Percentiles rank a stretch among this genome's conserved stretches.
Conservation (phyloP, 2,113 vertebrate genomes). For the Silurus meridionalis region DNA sequence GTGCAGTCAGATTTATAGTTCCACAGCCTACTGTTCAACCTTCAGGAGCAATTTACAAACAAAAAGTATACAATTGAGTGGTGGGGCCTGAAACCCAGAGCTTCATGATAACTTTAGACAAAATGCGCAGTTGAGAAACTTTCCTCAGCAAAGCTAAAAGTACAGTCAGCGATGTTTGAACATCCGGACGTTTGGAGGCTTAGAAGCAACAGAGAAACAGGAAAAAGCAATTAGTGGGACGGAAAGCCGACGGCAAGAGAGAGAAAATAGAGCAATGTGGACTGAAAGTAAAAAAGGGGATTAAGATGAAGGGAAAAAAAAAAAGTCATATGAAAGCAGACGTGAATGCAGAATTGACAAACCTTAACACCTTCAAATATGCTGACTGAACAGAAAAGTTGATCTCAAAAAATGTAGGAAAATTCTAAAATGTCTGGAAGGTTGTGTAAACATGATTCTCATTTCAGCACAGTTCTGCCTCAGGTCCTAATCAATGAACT, state of each 20-base stretch:
- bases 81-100: not conserved
- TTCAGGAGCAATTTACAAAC: not conserved
- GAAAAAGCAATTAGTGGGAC: not conserved
- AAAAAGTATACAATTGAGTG: not conserved
- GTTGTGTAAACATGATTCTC: not conserved
- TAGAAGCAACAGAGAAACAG: not conserved
- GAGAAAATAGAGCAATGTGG: not conserved
- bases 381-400: not conserved
- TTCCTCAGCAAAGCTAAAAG: not conserved
- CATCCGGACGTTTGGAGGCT: not conserved
- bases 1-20: not conserved
- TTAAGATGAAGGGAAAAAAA: not conserved
- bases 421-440: not conserved
- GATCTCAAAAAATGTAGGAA: not conserved
- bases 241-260: not conserved
- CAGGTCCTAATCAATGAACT: not conserved
- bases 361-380: not conserved
- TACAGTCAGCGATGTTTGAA: not conserved
- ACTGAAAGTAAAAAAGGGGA: not conserved
- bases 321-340: not conserved
- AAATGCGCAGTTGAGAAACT: not conserved
- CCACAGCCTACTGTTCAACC: not conserved
- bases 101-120: not conserved
- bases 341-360: not conserved
- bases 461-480: conserved; percentile 13